A percentile compares a stretch with the other conserved stretches of the same genome.
These are phyloP conservation scores for Brachyistius frenatus DNA, from an alignment of 2,113 vertebrate species.

Conservation along the genomic window DNA sequence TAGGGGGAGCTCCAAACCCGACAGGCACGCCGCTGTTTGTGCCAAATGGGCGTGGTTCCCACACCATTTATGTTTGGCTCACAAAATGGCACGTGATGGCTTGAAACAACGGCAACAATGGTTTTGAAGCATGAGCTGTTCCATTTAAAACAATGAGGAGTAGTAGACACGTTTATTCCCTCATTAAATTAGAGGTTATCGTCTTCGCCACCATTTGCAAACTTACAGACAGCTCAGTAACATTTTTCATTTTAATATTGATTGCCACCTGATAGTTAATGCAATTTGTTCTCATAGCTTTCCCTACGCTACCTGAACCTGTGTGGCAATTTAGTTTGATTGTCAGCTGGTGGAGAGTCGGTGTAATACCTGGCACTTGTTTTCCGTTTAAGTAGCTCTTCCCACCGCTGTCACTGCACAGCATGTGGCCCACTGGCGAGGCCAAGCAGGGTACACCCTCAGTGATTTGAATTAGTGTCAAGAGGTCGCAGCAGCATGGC, in stretches of 20 bases:
- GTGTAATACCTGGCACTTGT: constrained; percentile 10
- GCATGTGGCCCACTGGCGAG: constrained; percentile 18
- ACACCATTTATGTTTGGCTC: constrained; percentile 30
- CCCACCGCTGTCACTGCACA: constrained; percentile 21
- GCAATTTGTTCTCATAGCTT: neutral
- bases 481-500: constrained; percentile 38
- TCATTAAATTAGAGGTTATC: neutral
- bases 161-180: neutral
- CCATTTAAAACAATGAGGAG: constrained; percentile 5
- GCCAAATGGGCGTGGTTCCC: constrained; percentile 29
- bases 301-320: neutral
- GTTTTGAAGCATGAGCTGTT: neutral
- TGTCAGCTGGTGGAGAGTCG: neutral
- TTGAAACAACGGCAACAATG: neutral
- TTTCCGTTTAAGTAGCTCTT: constrained; percentile 1
- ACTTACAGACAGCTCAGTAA: neutral
- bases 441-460: constrained; percentile 24
- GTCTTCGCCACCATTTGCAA: neutral
- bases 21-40: constrained; percentile 9
- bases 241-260: constrained; percentile 7
- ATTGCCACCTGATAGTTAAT: too few species aligned
- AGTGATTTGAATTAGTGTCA: constrained; percentile 45
- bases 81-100: constrained; percentile 1
- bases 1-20: neutral
- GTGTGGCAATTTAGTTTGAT: constrained; percentile 3